Conservation (phyloP, 2,797 vertebrate genomes). For the Pangasius djambal region DNA sequence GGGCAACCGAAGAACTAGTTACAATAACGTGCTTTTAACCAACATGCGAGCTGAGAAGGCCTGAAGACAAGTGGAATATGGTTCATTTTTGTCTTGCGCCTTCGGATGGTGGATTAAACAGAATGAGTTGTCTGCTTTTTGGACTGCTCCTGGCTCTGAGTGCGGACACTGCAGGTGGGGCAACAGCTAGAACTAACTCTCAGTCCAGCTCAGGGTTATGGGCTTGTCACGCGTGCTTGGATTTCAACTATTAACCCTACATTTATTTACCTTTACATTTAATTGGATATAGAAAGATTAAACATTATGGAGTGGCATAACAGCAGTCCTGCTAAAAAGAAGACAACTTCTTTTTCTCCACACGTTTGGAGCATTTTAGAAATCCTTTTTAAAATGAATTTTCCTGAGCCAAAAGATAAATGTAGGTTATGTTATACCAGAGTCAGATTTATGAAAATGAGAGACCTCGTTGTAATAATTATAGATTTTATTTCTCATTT, state of each 20-base stretch:
- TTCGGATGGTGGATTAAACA: constrained; percentile 24
- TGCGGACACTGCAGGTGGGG: constrained; percentile 38
- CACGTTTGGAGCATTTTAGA: not conserved
- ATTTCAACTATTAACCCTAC: not conserved
- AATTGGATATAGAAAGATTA: not conserved
- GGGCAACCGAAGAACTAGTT: not conserved
- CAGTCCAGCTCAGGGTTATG: not conserved
- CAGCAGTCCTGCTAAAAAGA: not conserved
- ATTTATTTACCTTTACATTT: not conserved
- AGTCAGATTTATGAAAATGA: not conserved
- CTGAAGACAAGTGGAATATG: not conserved
- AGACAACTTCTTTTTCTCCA: not conserved
- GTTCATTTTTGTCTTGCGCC: not conserved
- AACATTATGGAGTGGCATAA: not conserved
- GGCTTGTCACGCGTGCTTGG: not conserved
- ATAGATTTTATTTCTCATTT: not conserved
- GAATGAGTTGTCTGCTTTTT: constrained; percentile 9
- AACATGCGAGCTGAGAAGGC: not conserved
- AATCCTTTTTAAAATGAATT: not conserved
- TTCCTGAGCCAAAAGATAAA: not conserved
- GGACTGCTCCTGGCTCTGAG: constrained; percentile 24
- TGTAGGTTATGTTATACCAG: not conserved
- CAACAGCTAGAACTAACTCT: not conserved
- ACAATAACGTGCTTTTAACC: not conserved
- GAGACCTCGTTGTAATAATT: not conserved